These are phyloP conservation scores for Leptopilina drosophilae DNA, from an alignment of 2,888 invertebrate genomes.

Conservation along the genomic window DNA sequence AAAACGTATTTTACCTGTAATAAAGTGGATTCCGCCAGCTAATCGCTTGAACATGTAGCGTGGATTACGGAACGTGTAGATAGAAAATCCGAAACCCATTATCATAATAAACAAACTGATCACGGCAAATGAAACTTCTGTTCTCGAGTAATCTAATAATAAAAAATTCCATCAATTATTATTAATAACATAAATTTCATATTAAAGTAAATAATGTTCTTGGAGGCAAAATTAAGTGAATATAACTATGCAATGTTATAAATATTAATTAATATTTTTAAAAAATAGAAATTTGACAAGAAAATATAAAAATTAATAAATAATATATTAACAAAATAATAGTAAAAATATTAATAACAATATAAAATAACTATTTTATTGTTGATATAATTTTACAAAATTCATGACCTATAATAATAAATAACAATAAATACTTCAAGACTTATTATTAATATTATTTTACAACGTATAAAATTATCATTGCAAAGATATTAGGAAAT, in stretches of 20 bases:
- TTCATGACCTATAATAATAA: too few species aligned
- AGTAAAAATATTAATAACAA: too few species aligned
- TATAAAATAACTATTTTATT: too few species aligned
- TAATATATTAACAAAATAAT: not conserved
- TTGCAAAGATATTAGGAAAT: too few species aligned
- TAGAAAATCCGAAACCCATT: slow-evolving; percentile 89
- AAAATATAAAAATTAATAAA: not conserved
- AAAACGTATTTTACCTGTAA: slow-evolving; percentile 81
- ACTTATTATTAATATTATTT: too few species aligned
- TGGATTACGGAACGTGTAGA: slow-evolving; percentile 90
- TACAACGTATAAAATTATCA: too few species aligned
- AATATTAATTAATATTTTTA: too few species aligned
- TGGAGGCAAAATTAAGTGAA: not conserved
- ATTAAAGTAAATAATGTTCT: too few species aligned
- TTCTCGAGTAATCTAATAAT: slow-evolving; percentile 86
- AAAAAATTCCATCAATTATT: not conserved
- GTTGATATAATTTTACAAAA: too few species aligned
- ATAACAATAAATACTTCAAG: too few species aligned
- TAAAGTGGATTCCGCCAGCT: slow-evolving; percentile 90
- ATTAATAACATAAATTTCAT: not conserved
- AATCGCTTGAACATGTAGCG: slow-evolving; percentile 93
- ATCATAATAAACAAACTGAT: slow-evolving; percentile 89
- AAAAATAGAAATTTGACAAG: too few species aligned
- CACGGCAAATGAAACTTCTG: slow-evolving; percentile 90
- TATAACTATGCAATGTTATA: too few species aligned